phyloP scores from a whole-genome alignment of 1,140 invertebrate genomes.

The Antheraea pernyi region DNA sequence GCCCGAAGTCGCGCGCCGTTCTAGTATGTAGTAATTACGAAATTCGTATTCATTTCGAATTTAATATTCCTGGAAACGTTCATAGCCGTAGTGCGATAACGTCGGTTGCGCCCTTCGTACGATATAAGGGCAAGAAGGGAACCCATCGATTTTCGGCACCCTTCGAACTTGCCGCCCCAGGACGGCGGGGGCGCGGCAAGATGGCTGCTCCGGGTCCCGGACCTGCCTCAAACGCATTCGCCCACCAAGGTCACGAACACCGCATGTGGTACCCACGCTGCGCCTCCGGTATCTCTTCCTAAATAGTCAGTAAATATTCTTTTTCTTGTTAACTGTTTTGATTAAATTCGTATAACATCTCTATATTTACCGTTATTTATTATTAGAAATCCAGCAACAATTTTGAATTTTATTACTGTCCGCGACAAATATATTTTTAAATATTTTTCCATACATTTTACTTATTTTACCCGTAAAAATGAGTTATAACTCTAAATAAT shows the following conservation, averaged over 20 bases:
- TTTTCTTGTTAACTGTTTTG: too few species aligned
- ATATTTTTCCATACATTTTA: too few species aligned
- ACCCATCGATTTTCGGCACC: slow-evolving; percentile 74
- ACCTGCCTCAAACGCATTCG: slow-evolving; percentile 70
- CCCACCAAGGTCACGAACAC: slow-evolving; percentile 18
- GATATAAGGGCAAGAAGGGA: slow-evolving; percentile 57
- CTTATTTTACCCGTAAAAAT: too few species aligned
- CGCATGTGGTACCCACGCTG: slow-evolving; percentile 51
- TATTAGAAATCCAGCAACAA: too few species aligned
- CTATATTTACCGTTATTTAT: too few species aligned
- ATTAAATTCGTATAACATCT: too few species aligned
- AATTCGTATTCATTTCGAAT: not conserved
- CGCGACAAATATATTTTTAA: too few species aligned
- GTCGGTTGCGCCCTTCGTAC: slow-evolving; percentile 50
- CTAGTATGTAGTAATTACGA: too few species aligned
- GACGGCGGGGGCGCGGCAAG: slow-evolving; percentile 56
- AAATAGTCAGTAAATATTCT: too few species aligned
- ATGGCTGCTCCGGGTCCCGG: slow-evolving; percentile 57
- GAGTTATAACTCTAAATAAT: not conserved
- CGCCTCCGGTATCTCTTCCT: slow-evolving; percentile 41
- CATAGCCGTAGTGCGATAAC: not conserved
- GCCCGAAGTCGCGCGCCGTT: too few species aligned
- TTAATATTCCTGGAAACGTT: not conserved
- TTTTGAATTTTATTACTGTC: too few species aligned
- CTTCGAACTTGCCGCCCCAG: slow-evolving; percentile 36